Base-by-base conservation (phyloP, 2,113 vertebrate species). In the Lontra canadensis region DNA sequence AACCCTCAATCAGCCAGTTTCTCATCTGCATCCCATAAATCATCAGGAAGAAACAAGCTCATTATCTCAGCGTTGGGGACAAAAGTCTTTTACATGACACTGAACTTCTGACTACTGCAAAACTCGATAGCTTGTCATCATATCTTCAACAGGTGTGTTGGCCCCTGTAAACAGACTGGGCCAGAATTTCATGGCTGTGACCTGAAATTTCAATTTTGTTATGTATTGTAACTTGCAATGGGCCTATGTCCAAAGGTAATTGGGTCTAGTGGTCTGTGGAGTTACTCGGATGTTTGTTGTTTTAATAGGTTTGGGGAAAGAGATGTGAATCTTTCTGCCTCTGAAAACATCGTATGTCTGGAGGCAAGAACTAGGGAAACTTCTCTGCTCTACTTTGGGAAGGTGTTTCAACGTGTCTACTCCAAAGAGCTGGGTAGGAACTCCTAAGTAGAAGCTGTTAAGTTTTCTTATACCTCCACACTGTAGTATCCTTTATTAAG, bases 11-110 rank as follows among this genome's bases (percentile, higher is more conserved):
- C 96, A 98, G 97, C 97, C 96, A 96, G 81, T 88, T 97, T 96
- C 96, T 97, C 96, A 97, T 98, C 97, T 97, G 96, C 94, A 95
- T 97, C 97, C 86, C 92, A 98, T 98, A 96, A 97, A 98, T 98
- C 95, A 98, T 97, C 87, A 90, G 74, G 92, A 97, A 98, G 89
- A 96, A 97, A 96, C 94, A 97, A 96, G 98, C 97, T 98, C 96
- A 98, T 98, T 98, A 98, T 98, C 97, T 97, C 57, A 96, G 94
- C 96, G 88, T 96, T 81, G 79, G 97, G 97, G 95, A 98, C 96
- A 96, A 92, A 97, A 98, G 98, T 98, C 98, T 97, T 98, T 98
- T 98, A 94, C 93, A 95, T 96, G 97, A 98, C 98, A 96, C 95
- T 97, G 97, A 97, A 97, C 96, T 98, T 97, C 78, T 96, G 97